These are phyloP conservation scores for Philotrypesis tridentata DNA, from an alignment of 1,140 invertebrate species.

Conservation along the genomic window DNA sequence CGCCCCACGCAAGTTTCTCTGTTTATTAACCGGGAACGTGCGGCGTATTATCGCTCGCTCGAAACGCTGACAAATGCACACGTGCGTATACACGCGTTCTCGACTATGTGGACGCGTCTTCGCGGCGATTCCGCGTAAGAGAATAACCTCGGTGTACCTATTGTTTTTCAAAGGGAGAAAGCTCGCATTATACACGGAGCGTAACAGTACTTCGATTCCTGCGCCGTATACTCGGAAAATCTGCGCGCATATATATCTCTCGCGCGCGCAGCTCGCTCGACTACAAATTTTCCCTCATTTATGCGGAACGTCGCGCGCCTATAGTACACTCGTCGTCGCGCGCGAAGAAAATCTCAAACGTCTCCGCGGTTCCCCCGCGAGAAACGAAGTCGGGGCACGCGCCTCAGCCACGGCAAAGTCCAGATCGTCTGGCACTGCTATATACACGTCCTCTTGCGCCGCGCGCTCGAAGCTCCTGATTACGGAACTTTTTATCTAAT, in stretches of 20 bases:
- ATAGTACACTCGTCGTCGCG: neutral
- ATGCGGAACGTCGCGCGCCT: neutral
- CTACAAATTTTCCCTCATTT: neutral
- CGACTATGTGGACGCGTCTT: constrained; percentile 14
- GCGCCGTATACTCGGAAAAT: too few species aligned
- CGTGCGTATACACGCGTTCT: constrained; percentile 44
- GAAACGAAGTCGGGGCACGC: constrained; percentile 6
- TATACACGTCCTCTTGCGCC: too few species aligned
- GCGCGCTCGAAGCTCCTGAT: constrained; percentile 55
- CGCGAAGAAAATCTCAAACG: neutral
- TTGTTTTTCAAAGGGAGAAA: too few species aligned
- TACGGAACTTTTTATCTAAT: constrained; percentile 69
- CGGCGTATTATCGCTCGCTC: constrained; percentile 48
- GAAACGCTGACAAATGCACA: constrained; percentile 53
- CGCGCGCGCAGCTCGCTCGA: neutral
- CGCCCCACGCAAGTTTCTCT: neutral
- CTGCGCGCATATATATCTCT: too few species aligned
- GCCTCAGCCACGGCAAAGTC: neutral
- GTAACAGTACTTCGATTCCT: too few species aligned
- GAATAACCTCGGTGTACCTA: too few species aligned
- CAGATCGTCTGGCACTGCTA: too few species aligned
- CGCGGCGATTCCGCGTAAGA: neutral
- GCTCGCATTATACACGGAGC: too few species aligned
- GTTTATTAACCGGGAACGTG: constrained; percentile 31
- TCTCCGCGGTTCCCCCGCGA: neutral